Percentiles rank a stretch among this genome's conserved stretches.
Conservation (phyloP, 2,888 invertebrate genomes). For the Petrophora chlorosata region DNA sequence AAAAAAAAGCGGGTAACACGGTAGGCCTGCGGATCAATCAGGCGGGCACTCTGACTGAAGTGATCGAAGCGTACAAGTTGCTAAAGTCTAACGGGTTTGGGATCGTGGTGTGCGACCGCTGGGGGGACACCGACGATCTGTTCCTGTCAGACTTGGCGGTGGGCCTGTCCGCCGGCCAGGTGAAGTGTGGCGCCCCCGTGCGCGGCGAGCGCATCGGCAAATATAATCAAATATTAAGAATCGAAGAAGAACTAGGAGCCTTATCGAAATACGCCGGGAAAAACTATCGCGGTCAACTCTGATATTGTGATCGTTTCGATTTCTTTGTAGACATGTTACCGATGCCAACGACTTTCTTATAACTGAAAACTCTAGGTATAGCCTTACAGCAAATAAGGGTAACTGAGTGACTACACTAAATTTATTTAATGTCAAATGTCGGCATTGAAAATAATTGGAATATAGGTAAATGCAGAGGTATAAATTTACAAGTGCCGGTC, state of each 20-base stretch:
- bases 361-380: too few relatives aligned
- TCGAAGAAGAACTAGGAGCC: slow-evolving; percentile 97
- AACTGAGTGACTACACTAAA: too few relatives aligned
- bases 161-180: slow-evolving; percentile 98
- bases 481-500: too few relatives aligned
- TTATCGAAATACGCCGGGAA: slow-evolving; percentile 96
- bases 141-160: slow-evolving; percentile 99
- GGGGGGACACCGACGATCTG: slow-evolving; percentile 99
- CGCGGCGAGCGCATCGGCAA: slow-evolving; percentile 97
- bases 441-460: background rate
- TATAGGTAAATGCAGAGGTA: too few relatives aligned
- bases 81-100: slow-evolving; percentile 99
- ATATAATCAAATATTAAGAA: slow-evolving; percentile 98
- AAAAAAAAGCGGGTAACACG: slow-evolving; percentile 97
- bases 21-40: slow-evolving; percentile 97
- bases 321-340: too few relatives aligned
- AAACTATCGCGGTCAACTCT: slow-evolving; percentile 89
- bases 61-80: slow-evolving; percentile 96
- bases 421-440: too few relatives aligned
- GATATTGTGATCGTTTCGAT: background rate
- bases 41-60: slow-evolving; percentile 97
- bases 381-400: too few relatives aligned
- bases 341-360: too few relatives aligned
- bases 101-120: slow-evolving; percentile 74
- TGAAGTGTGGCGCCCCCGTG: slow-evolving; percentile 99